Evolutionary conservation across 2,888 invertebrate species (phyloP), one percentile per base, ranked within the genome.

Genomic region (Lacanobia oleracea): DNA sequence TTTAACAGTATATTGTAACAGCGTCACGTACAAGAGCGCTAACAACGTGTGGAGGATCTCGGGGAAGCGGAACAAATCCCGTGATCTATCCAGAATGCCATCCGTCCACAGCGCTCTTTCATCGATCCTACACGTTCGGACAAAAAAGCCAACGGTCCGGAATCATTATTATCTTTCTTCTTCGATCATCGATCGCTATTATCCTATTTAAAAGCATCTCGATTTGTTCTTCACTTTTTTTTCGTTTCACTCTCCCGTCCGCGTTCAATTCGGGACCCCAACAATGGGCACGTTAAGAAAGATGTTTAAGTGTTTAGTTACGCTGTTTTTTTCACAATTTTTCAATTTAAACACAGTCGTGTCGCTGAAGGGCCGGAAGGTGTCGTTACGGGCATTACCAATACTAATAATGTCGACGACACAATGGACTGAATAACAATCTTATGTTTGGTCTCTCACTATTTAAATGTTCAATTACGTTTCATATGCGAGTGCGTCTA

Each of bases 221-320:
- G 94, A 95, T 95, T 95, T 95, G 95, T 95, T 94, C 95, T 95
- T 92, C 87, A 86, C 77, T 84, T 81, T 91, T 82, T 91, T 93
- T 94, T 95, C 69, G 67, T 88, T 91, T 92, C 92, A 91, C 94
- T 94, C 93, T 92, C 90, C 89, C 90, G 92, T 92, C 93, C 91
- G 91, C 94, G 93, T 93, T 95, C 94, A 93, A 95, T 94, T 93
- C 94, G 89, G 90, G 88, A 85, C 88, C 86, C 88, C 91, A 92
- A 96, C 96, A 96, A 96, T 94, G 91, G 93, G 78, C 90, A 90
- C 91, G 94, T 94, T 95, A 95, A 95, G 96, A 95, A 95, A 94
- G 95, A 95, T 95, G 95, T 96, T 95, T 95, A 95, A 95, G 94
- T 93, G 92, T 95, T 96, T 96, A 95, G 95, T 90, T 93, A 95